Base-by-base conservation (phyloP, 1,140 invertebrate genomes). In the Ceratosolen solmsi region DNA sequence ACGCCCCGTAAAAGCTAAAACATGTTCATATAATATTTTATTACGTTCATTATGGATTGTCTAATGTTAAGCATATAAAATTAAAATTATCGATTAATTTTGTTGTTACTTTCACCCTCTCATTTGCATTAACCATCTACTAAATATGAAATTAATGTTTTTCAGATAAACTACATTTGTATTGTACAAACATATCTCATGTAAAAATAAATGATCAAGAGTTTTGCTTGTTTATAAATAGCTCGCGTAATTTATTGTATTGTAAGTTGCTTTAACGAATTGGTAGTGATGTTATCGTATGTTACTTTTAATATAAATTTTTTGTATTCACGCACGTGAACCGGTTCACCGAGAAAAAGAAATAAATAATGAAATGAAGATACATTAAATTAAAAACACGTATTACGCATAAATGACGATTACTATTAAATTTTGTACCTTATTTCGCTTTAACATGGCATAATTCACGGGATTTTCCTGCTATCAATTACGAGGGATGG, bases 181-280 rank as follows among this genome's bases (percentile, higher is more conserved):
- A 68, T 9, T 3, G 27, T n/a, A 33, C 7, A 38, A 68, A 68
- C 20, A 8, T n/a, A n/a, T 38, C 17, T 38, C 2, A 1, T 68
- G 11, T 38, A 22, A 68, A 68, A 9, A 38, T 22, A 38, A 38
- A 68, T n/a, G 0, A 68, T 68, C 33, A n/a, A 38, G 63, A 38
- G 17, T 0, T 0, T 68, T 38, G n/a, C 20, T 8, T 38, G n/a
- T 68, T 22, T 68, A 38, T 36, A 68, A 68, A 68, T 36, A 68
- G 4, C 33, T 68, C 17, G 13, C 20, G 63, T 68, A 68, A 38
- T 68, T 22, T 68, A 68, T 38, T 38, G 27, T 36, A n/a, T 68
- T 38, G 36, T 68, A 68, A 68, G 63, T 68, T 38, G 36, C 33
- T 38, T 68, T 38, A 65, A 65, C 33, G 30, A 15, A 65, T 65